These are phyloP conservation scores for Cochlearius cochlearius DNA, from an alignment of 2,113 vertebrate species.

Conservation along the genomic window DNA sequence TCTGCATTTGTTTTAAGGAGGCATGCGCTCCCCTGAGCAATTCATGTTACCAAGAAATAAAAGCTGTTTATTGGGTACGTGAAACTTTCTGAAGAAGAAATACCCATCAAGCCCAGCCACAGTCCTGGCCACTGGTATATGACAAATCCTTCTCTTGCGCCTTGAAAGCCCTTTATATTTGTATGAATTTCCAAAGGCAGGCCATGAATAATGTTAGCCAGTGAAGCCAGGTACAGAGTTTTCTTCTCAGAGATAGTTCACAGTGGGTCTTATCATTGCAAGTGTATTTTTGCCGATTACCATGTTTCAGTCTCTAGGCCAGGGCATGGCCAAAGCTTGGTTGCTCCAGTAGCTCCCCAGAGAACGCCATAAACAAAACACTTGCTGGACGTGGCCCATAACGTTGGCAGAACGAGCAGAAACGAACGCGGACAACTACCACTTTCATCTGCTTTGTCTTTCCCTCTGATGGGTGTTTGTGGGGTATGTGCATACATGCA, in stretches of 20 bases:
- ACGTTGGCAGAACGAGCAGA: background rate
- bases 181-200: background rate
- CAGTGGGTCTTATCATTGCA: background rate
- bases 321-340: background rate
- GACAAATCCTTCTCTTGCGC: background rate
- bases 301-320: background rate
- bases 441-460: background rate
- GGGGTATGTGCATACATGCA: no score
- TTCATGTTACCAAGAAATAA: background rate
- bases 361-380: background rate
- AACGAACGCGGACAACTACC: background rate
- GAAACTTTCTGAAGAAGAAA: background rate
- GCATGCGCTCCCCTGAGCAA: background rate
- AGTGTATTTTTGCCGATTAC: background rate
- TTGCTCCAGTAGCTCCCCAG: background rate
- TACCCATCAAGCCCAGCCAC: background rate
- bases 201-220: background rate
- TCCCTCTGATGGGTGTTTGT: background rate
- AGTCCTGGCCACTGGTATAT: background rate
- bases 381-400: background rate
- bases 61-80: background rate
- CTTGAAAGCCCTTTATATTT: background rate
- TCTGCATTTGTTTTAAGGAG: background rate
- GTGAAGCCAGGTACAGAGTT: background rate
- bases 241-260: background rate